These are phyloP conservation scores for Ptychoptera contaminata DNA, from an alignment of 2,888 invertebrate species.

Conservation along the genomic window DNA sequence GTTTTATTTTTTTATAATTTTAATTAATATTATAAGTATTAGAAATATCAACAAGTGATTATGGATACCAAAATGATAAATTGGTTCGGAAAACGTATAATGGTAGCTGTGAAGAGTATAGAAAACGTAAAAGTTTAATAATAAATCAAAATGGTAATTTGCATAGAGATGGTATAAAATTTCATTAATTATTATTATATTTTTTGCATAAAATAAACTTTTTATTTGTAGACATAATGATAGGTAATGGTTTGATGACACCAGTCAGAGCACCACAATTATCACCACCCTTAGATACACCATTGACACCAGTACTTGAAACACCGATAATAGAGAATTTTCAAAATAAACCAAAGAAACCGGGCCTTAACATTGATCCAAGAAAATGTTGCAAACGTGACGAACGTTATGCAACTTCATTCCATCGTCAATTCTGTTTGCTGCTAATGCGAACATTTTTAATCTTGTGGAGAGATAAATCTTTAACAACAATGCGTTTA, in stretches of 20 bases:
- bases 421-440: constrained; percentile 39
- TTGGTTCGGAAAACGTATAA: constrained; percentile 45
- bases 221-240: constrained; percentile 33
- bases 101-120: constrained; percentile 42
- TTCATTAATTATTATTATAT: too few relatives aligned
- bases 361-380: constrained; percentile 17
- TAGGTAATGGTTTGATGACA: constrained; percentile 34
- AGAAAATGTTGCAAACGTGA: constrained; percentile 22
- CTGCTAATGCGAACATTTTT: constrained; percentile 46
- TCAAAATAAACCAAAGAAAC: constrained; percentile 16
- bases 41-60: constrained; percentile 67
- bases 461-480: constrained; percentile 51
- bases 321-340: constrained; percentile 16
- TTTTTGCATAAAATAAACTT: too few relatives aligned
- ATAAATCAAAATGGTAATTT: too few relatives aligned
- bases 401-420: constrained; percentile 39
- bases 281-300: constrained; percentile 10
- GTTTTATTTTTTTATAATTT: constrained; percentile 10
- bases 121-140: constrained; percentile 21
- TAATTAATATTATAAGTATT: constrained; percentile 38
- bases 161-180: too few relatives aligned
- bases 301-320: constrained; percentile 19
- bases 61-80: constrained; percentile 40
- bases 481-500: constrained; percentile 60
- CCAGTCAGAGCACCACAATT: constrained; percentile 34